Evolutionary conservation across 2,888 invertebrate genomes (phyloP).

Genomic region (Orthosia incerta): DNA sequence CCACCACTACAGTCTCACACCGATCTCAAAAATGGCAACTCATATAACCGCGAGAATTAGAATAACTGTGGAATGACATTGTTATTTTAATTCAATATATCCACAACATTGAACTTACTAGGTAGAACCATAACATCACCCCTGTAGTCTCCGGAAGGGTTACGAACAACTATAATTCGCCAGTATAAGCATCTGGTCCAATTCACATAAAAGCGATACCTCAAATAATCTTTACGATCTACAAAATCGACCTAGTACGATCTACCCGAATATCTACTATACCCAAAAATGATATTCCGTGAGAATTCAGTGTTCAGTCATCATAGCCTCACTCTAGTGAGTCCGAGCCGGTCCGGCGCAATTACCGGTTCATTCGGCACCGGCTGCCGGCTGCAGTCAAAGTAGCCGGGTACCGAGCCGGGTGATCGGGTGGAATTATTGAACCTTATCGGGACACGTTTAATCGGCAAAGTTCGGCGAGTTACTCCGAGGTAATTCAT

Average conservation of each 20-base stretch:
- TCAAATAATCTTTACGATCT: too few species aligned
- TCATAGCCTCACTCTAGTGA: conserved; percentile 11
- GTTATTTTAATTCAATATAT: too few species aligned
- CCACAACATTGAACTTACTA: too few species aligned
- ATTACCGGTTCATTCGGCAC: conserved; percentile 32
- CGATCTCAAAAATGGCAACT: conserved; percentile 63
- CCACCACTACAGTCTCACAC: neutral
- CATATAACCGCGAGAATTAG: conserved; percentile 70
- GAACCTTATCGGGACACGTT: conserved; percentile 63
- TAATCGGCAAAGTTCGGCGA: conserved; percentile 61
- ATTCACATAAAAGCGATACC: too few species aligned
- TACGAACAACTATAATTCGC: too few species aligned
- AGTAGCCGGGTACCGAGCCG: conserved; percentile 5
- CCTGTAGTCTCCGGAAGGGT: too few species aligned
- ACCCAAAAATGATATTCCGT: neutral
- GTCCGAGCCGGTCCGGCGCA: conserved; percentile 17
- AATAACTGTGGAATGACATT: conserved; percentile 62
- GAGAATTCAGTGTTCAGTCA: conserved; percentile 8
- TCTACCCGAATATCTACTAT: too few species aligned
- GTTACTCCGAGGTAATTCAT: conserved; percentile 48
- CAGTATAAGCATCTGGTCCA: too few species aligned
- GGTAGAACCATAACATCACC: too few species aligned
- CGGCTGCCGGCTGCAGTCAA: conserved; percentile 25
- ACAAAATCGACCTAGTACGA: too few species aligned
- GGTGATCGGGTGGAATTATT: conserved; percentile 29